A percentile compares a stretch with the other conserved stretches of the same genome.
Conservation (phyloP, 2,888 invertebrate genomes). For the Limenitis camilla region DNA sequence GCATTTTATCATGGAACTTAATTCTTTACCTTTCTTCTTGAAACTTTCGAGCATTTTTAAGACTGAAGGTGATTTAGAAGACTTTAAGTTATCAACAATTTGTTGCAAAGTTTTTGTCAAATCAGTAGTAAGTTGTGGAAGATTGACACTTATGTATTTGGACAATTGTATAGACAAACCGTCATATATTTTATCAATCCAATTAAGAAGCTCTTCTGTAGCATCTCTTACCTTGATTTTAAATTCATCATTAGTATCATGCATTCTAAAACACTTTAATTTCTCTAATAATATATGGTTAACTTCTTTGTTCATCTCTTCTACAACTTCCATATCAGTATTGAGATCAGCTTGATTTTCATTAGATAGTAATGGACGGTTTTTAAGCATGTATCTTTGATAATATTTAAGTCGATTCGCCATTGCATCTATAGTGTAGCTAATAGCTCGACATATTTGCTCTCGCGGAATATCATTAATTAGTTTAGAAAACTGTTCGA, state of each 20-base stretch:
- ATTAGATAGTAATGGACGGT: slow-evolving; percentile 36
- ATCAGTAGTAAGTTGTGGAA: slow-evolving; percentile 41
- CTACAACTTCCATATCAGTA: slow-evolving; percentile 58
- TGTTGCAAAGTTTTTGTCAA: slow-evolving; percentile 54
- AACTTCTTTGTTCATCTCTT: slow-evolving; percentile 59
- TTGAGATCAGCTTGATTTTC: slow-evolving; percentile 38
- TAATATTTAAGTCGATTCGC: slow-evolving; percentile 48
- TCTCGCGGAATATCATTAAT: slow-evolving; percentile 38
- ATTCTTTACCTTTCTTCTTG: slow-evolving; percentile 42
- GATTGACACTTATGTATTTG: slow-evolving; percentile 44
- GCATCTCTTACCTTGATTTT: slow-evolving; percentile 35
- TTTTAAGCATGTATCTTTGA: slow-evolving; percentile 46
- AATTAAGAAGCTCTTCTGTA: slow-evolving; percentile 46
- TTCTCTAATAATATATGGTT: slow-evolving; percentile 39
- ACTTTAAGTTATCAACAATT: slow-evolving; percentile 47
- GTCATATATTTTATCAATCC: slow-evolving; percentile 60
- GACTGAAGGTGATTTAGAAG: slow-evolving; percentile 32
- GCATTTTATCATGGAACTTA: slow-evolving; percentile 46
- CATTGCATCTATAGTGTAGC: slow-evolving; percentile 53
- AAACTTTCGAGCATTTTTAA: slow-evolving; percentile 42
- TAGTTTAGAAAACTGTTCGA: slow-evolving; percentile 44
- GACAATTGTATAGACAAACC: slow-evolving; percentile 42
- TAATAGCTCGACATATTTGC: slow-evolving; percentile 45
- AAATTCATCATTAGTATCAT: slow-evolving; percentile 39
- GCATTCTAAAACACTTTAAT: slow-evolving; percentile 45